Conservation (phyloP, 2,888 invertebrate species). For the Acanthococcus lagerstroemiae region DNA sequence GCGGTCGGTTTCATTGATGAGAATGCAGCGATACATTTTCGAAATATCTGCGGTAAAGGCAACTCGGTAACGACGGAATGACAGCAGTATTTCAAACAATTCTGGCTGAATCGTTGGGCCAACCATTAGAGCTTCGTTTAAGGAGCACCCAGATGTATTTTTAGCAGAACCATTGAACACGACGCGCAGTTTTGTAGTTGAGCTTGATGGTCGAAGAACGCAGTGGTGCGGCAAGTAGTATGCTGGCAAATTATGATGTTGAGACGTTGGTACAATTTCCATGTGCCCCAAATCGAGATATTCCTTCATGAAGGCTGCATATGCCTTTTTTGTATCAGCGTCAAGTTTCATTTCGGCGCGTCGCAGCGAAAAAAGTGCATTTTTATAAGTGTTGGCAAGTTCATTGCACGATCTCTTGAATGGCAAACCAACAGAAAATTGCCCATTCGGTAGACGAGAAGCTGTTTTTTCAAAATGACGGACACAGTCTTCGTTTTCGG, state of each 20-base stretch:
- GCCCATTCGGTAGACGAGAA: background rate
- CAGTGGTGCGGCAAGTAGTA: constrained; percentile 37
- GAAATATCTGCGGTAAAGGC: constrained; percentile 40
- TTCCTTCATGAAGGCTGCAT: background rate
- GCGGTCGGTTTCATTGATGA: constrained; percentile 36
- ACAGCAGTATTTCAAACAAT: constrained; percentile 38
- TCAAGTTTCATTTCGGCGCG: too few species aligned
- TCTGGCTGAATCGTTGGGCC: constrained; percentile 40
- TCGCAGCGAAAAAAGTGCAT: background rate
- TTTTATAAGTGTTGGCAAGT: background rate
- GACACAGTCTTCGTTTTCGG: constrained; percentile 1
- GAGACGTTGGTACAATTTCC: too few species aligned
- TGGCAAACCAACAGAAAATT: constrained; percentile 9
- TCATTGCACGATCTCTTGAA: background rate
- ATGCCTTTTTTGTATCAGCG: background rate
- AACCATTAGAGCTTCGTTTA: constrained; percentile 39
- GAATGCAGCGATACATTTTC: constrained; percentile 41
- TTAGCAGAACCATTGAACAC: constrained; percentile 36
- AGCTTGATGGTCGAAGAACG: constrained; percentile 32
- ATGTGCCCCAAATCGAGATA: too few species aligned
- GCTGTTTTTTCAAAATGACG: constrained; percentile 2
- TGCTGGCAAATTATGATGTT: too few species aligned
- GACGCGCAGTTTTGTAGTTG: constrained; percentile 36
- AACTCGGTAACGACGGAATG: constrained; percentile 37
- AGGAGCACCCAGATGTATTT: constrained; percentile 36